Evolutionary conservation across 2,888 invertebrate species (phyloP).

Genomic region (Hecatera dysodea): DNA sequence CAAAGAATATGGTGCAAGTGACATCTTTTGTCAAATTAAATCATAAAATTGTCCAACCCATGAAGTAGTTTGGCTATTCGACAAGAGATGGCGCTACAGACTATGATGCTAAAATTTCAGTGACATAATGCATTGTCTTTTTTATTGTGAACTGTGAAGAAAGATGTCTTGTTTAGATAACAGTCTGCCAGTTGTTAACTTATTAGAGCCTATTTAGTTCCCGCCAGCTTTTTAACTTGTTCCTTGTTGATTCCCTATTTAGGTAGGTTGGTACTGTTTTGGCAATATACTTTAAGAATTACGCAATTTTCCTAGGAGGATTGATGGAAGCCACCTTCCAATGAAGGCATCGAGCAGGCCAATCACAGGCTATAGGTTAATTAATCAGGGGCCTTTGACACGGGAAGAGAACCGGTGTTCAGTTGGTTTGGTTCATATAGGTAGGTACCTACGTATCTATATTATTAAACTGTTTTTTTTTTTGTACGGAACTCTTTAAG

Average conservation of each 20-base stretch:
- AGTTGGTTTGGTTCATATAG: too few relatives aligned
- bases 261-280: too few relatives aligned
- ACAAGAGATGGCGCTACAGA: slow-evolving; percentile 27
- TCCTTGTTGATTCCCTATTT: too few relatives aligned
- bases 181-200: neutral
- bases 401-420: neutral
- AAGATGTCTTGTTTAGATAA: neutral
- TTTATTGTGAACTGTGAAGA: neutral
- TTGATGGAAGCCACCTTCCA: neutral
- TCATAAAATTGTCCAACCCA: neutral
- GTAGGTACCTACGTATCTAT: too few relatives aligned
- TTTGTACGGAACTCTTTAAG: too few relatives aligned
- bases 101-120: too few relatives aligned
- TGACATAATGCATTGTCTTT: neutral
- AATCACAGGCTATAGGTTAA: neutral
- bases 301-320: too few relatives aligned
- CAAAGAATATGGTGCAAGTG: neutral
- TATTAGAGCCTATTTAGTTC: neutral
- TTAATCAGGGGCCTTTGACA: neutral
- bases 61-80: slow-evolving; percentile 1
- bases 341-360: too few relatives aligned
- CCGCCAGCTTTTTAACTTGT: neutral
- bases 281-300: too few relatives aligned
- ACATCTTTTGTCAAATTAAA: slow-evolving; percentile 22
- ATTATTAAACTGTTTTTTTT: too few relatives aligned